These are phyloP conservation scores for Trachelus tabidus DNA, from an alignment of 2,888 invertebrate species.

Conservation along the genomic window DNA sequence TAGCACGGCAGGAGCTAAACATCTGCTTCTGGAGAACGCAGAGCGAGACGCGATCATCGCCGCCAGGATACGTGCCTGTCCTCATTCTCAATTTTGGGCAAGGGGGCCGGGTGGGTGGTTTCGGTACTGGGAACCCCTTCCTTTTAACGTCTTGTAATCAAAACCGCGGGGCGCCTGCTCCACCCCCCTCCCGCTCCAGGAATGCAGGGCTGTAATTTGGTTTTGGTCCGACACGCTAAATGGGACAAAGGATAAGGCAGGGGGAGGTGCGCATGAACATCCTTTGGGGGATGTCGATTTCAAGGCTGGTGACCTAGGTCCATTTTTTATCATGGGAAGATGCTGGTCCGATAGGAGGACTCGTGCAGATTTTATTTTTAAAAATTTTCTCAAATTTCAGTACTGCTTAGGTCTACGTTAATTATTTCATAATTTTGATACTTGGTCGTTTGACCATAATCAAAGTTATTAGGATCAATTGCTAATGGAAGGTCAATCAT, in stretches of 20 bases:
- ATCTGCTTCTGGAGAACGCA: slow-evolving; percentile 43
- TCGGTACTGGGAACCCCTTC: slow-evolving; percentile 3
- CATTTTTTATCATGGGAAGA: background rate
- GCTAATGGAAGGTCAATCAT: too few species aligned
- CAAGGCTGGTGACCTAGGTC: background rate
- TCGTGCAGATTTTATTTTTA: background rate
- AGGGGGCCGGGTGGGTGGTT: background rate
- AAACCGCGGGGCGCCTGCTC: slow-evolving; percentile 19
- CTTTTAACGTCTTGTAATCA: slow-evolving; percentile 18
- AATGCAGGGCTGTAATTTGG: slow-evolving; percentile 16
- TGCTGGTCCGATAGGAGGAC: background rate
- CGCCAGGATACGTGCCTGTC: background rate
- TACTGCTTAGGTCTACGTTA: too few species aligned
- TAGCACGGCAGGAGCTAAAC: slow-evolving; percentile 30
- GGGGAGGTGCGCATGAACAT: background rate
- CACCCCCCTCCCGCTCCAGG: background rate
- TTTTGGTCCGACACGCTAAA: background rate
- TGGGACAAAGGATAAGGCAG: background rate
- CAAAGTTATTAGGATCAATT: too few species aligned
- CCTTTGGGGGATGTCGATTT: background rate
- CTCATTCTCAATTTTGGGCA: background rate
- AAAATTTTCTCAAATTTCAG: too few species aligned
- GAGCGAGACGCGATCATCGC: background rate
- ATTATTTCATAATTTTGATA: too few species aligned
- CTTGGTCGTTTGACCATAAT: too few species aligned